Evolutionary conservation across 2,797 vertebrate species (phyloP).

Genomic region (Lithobates pipiens): DNA sequence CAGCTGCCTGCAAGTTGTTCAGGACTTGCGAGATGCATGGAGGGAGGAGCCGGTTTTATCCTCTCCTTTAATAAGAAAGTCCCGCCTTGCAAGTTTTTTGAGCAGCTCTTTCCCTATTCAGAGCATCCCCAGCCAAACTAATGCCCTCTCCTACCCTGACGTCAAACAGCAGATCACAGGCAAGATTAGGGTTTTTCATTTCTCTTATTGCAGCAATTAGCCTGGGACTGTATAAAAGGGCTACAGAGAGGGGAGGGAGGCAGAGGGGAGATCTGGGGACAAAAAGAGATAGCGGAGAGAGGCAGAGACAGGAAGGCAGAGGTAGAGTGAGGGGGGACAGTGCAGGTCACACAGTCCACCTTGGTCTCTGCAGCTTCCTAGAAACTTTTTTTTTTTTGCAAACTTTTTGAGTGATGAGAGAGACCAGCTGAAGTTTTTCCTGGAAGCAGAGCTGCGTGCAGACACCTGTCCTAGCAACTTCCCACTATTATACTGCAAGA

Average conservation of each 20-base stretch:
- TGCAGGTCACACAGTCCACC: background rate
- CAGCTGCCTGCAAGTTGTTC: conserved; percentile 53
- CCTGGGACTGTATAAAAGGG: conserved; percentile 86
- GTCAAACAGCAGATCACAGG: conserved; percentile 82
- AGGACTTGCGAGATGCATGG: conserved; percentile 44
- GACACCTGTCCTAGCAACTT: conserved; percentile 50
- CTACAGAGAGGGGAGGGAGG: conserved; percentile 77
- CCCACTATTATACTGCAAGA: background rate
- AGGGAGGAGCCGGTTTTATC: conserved; percentile 47
- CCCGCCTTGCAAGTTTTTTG: conserved; percentile 70
- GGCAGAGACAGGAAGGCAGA: conserved; percentile 70
- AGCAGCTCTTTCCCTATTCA: conserved; percentile 84
- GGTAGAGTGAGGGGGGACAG: conserved; percentile 19
- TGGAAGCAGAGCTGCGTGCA: conserved; percentile 61
- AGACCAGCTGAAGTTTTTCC: conserved; percentile 17
- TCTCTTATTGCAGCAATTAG: conserved; percentile 88
- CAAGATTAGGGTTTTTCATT: conserved; percentile 87
- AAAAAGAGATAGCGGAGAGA: conserved; percentile 66
- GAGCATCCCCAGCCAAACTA: conserved; percentile 83
- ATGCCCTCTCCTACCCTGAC: conserved; percentile 87
- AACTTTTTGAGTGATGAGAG: conserved; percentile 52
- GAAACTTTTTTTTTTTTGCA: background rate
- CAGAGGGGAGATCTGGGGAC: conserved; percentile 76
- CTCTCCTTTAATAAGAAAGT: conserved; percentile 60
- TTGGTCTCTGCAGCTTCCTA: background rate